Base-by-base conservation (phyloP, 2,888 invertebrate species). In the Campoplex nolae region DNA sequence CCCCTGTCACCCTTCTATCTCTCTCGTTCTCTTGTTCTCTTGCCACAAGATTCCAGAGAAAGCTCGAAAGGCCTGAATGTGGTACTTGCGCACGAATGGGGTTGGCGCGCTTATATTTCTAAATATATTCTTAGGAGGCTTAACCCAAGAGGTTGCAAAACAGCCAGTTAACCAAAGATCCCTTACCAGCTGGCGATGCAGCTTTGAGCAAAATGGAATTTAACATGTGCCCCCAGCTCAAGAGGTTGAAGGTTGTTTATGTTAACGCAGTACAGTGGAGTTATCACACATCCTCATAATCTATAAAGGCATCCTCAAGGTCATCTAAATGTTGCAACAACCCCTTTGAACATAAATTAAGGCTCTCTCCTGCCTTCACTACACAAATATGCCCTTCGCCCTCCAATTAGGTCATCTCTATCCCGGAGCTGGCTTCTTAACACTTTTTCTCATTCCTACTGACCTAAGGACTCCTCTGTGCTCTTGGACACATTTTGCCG, bases 41-140 rank as follows among this genome's bases (percentile, higher is more conserved):
- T 38, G 16, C 48, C 42, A 13, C 38, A 42, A 56, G 42, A 58
- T 38, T 38, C 23, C 23, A 13, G 13, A 58, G 62, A 42, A 58
- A 58, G 32, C 75, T 58, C 62, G 71, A 51, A 65, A 82, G 56
- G 56, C 76, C 32, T 35, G 76, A 76, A 83, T 73, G 48, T 58
- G 83, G 77, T 80, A 83, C 83, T 86, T 86, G 86, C 80, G 86
- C 83, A 84, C 80, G 79, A 70, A 86, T 76, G 74, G 62, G 65
- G 65, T 65, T 70, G 79, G 75, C 51, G 70, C 54, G 51, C 7
- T 71, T 42, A 73, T 73, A 23, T 78, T 28, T 74, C 80, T 81
- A 84, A 84, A 84, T 86, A 81, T 84, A 86, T 87, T 68, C 70
- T 68, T 74, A 56, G 68, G 23, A 67, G 79, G 71, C 79, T 86